Percentiles rank a stretch among this genome's conserved stretches.
phyloP scores from a whole-genome alignment of 2,888 invertebrate species.

The Hirtodrosophila alboralis region DNA sequence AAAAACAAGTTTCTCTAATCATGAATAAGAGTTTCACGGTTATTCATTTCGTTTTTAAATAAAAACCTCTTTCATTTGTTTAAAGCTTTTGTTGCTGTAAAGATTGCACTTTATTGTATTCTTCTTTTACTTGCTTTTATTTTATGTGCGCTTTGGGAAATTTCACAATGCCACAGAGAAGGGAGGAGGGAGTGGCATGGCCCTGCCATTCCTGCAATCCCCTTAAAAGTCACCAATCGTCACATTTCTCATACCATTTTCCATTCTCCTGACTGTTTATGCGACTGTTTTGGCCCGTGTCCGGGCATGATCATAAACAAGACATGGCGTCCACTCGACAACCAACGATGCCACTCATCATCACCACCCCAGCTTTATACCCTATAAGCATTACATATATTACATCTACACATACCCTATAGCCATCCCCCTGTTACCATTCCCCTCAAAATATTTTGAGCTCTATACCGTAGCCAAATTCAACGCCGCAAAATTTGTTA shows the following conservation, averaged over 20 bases:
- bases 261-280: conserved; percentile 21
- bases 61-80: conserved; percentile 24
- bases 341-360: conserved; percentile 54
- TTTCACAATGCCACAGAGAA: conserved; percentile 70
- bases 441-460: conserved; percentile 32
- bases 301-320: conserved; percentile 67
- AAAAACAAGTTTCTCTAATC: no score
- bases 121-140: conserved; percentile 38
- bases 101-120: conserved; percentile 37
- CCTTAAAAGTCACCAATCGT: neutral
- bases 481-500: conserved; percentile 69
- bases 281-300: conserved; percentile 30
- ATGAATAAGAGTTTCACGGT: neutral
- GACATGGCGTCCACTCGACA: conserved; percentile 66
- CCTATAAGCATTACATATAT: no score
- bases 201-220: neutral
- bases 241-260: neutral
- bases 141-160: conserved; percentile 76
- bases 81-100: conserved; percentile 36
- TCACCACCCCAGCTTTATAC: conserved; percentile 19
- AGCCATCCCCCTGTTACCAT: neutral
- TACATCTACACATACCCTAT: no score
- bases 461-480: conserved; percentile 19
- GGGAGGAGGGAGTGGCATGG: conserved; percentile 30
- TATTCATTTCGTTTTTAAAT: conserved; percentile 4